Evolutionary conservation across 2,888 invertebrate species (phyloP), one percentile per base, ranked within the genome.

Genomic region (Epicampocera succincta): DNA sequence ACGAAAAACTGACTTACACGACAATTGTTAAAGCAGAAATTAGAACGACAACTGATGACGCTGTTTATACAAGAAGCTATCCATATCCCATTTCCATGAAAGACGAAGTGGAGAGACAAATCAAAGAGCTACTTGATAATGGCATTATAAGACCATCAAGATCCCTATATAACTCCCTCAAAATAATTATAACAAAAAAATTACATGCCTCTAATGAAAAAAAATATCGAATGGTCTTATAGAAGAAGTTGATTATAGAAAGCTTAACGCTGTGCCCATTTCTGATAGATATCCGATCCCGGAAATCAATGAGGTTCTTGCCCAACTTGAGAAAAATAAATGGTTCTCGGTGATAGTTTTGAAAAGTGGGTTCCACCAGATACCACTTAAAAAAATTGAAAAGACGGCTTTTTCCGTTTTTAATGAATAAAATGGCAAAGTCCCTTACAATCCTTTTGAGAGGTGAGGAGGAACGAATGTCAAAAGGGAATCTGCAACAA

Each of bases 161-260:
- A 50, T 76, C 68, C 56, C 72, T 15, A 81, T 71, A 44, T 65
- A 75, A 0, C 38, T 65, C 13, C 8, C 56, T 73, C 11, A 52
- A 60, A 29, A 72, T 71, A 71, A 40, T 66, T 1, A 60, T 75
- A 15, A 58, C 61, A 3, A 82, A 82, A 44, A 82, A 82, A 60
- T 29, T 44, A 12, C 46, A 77, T 38, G 48, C 77, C 12, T 29
- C 52, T 11, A 65, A 60, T 8, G n/a, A 58, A 33, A 74, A 69
- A 65, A 54, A 73, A 61, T 76, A 46, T 29, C 40, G 69, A 29
- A 63, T 74, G 60, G 81, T 77, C 15, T 73, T 75, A 65, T 38
- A 33, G 38, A 61, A 11, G 9, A 46, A 0, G n/a, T 48, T 9
- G 82, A 71, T n/a, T 82, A 77, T 19, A 52, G 77, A 8, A 82